Conservation (phyloP, 2,888 invertebrate species). For the Strigamia maritima region DNA sequence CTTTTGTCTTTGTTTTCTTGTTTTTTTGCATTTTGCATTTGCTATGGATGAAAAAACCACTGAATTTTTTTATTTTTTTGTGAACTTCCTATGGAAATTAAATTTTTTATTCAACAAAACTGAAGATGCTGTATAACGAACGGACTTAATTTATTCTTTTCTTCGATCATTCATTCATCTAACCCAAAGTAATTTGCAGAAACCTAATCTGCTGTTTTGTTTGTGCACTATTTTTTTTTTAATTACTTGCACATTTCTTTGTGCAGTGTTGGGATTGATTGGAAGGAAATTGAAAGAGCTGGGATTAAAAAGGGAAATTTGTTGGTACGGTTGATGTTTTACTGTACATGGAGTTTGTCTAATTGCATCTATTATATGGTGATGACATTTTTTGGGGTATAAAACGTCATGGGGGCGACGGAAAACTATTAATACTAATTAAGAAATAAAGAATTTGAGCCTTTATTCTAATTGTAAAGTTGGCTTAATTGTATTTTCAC, state of each 20-base stretch:
- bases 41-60: too few relatives aligned
- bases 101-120: too few relatives aligned
- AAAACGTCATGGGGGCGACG: not conserved
- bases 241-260: not conserved
- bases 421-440: slow-evolving; percentile 6
- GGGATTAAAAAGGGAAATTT: not conserved
- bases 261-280: not conserved
- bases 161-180: too few relatives aligned
- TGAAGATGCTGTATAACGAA: too few relatives aligned
- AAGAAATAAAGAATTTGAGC: not conserved
- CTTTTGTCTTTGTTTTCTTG: not conserved
- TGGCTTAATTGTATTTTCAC: not conserved
- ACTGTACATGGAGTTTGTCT: not conserved
- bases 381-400: not conserved
- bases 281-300: not conserved
- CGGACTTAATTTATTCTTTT: too few relatives aligned
- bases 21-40: too few relatives aligned
- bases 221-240: not conserved
- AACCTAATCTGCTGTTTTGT: not conserved
- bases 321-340: not conserved
- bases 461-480: not conserved
- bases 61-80: too few relatives aligned
- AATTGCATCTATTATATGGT: not conserved
- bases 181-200: not conserved
- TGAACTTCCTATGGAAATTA: too few relatives aligned